Conservation (phyloP, 2,888 invertebrate genomes). For the Tubulanus polymorphus region DNA sequence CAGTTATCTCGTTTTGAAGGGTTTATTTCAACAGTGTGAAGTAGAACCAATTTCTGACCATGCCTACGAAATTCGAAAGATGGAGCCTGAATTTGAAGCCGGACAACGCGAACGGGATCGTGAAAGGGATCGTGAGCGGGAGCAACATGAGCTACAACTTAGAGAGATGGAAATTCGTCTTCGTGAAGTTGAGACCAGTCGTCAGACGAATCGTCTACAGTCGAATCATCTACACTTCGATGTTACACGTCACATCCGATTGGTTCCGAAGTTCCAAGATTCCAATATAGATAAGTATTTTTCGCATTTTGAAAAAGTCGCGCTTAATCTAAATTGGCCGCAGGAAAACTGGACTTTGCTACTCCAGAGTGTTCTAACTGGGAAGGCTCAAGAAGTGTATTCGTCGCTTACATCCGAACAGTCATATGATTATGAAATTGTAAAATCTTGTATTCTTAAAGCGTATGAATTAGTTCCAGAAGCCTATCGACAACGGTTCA, state of each 20-base stretch:
- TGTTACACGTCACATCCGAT: not conserved
- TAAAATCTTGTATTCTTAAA: constrained; percentile 16
- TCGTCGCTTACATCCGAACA: not conserved
- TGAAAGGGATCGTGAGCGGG: too few species aligned
- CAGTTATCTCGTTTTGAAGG: too few species aligned
- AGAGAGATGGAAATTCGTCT: too few species aligned
- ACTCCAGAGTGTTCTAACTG: constrained; percentile 8
- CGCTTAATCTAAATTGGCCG: constrained; percentile 15
- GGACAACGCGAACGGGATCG: too few species aligned
- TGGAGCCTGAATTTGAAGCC: too few species aligned
- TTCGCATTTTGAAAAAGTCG: constrained; percentile 17
- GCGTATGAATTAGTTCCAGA: constrained; percentile 21
- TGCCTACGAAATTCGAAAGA: too few species aligned
- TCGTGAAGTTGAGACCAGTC: too few species aligned
- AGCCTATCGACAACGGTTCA: constrained; percentile 20
- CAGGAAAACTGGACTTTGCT: not conserved
- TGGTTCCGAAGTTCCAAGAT: constrained; percentile 13
- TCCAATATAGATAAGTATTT: constrained; percentile 16
- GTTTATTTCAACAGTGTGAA: too few species aligned
- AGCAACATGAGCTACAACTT: too few species aligned
- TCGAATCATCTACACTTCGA: too few species aligned
- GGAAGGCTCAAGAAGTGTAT: constrained; percentile 14
- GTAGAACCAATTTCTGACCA: too few species aligned
- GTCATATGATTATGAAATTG: constrained; percentile 12
- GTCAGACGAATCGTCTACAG: too few species aligned